Percentiles rank a stretch among this genome's conserved stretches.
phyloP scores from a whole-genome alignment of 2,113 vertebrate species.

The Mesitornis unicolor region DNA sequence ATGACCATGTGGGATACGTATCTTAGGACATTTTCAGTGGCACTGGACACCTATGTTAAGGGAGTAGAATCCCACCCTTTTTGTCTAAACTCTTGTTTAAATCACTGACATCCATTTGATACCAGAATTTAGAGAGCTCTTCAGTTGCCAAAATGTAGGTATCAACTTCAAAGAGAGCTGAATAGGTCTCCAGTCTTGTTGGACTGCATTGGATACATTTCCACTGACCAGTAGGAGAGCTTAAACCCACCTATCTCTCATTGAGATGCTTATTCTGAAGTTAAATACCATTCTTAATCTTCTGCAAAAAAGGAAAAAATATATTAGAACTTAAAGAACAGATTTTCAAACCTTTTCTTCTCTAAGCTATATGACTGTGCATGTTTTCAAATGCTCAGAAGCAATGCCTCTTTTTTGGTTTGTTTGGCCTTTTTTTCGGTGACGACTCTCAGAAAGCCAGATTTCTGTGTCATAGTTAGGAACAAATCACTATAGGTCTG shows the following conservation, averaged over 20 bases:
- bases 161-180: background rate
- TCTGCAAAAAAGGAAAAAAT: background rate
- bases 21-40: background rate
- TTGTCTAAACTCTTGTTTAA: background rate
- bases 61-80: background rate
- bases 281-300: background rate
- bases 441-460: background rate
- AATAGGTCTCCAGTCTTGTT: background rate
- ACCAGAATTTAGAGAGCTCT: background rate
- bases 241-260: background rate
- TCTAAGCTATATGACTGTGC: background rate
- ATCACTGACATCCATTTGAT: background rate
- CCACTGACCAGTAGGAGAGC: background rate
- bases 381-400: background rate
- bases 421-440: background rate
- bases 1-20: background rate
- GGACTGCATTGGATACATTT: background rate
- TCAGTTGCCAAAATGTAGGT: background rate
- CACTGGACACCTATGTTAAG: background rate
- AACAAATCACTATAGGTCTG: background rate
- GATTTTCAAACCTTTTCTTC: background rate
- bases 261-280: background rate
- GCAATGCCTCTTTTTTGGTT: background rate
- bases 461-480: background rate
- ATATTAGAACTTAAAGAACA: background rate